Base-by-base conservation (phyloP, 2,888 invertebrate species). In the Troides oblongomaculatus region DNA sequence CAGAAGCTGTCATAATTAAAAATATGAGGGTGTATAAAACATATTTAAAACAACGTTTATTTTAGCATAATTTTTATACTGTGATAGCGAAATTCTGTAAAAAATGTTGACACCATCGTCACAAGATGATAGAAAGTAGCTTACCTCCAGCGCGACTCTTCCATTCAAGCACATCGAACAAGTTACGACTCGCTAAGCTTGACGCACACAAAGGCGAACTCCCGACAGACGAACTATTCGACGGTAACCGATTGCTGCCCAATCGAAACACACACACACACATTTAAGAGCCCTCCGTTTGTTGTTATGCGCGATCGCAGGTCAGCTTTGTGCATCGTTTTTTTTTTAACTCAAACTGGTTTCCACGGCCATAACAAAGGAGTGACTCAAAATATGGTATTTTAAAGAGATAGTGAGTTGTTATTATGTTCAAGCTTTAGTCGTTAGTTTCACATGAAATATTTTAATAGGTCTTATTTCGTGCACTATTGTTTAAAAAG, bases 91-190 rank as follows among this genome's bases (percentile, higher is more conserved):
- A 39, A 10, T 14, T 17, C n/a, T 53, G 14, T 80, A 83, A 82
- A 84, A 81, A 81, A 81, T 79, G 78, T 77, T 84, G 83, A 85
- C 84, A 83, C 86, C 85, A 80, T 73, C 71, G 75, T 57, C 39
- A 43, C 58, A 43, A 53, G 80, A 84, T 82, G 84, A 87, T 92
- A 92, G 92, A 92, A 92, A 92, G 91, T 90, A 89, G 90, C 87
- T 86, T 87, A 87, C 89, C 88, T 89, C 88, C 85, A 88, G 85
- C 81, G 84, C 88, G 85, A 87, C 87, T 90, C 90, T 90, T 90
- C 90, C 90, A 92, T 91, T 91, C 88, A 92, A 81, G 84, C 82
- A 84, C 82, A 81, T 79, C 79, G 86, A 90, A 90, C 92, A 89
- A 88, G 91, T 91, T 89, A 84, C 83, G 81, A 86, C 87, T 87